Evolutionary conservation across 2,888 invertebrate species (phyloP).

Genomic region (Fragum whitleyi): DNA sequence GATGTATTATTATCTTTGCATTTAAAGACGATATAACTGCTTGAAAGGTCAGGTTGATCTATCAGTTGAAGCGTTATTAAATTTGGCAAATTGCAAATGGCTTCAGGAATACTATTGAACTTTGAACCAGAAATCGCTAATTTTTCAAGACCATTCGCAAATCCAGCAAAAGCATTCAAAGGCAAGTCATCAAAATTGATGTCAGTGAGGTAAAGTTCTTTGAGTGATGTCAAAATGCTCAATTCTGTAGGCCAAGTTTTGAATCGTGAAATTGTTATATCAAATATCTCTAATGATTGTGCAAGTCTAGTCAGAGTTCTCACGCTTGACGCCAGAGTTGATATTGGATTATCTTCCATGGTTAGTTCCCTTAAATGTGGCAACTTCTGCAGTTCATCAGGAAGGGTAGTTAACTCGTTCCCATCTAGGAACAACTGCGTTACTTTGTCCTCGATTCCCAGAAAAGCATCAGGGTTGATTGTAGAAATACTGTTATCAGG

Average conservation of each 20-base stretch:
- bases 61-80: not conserved
- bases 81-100: constrained; percentile 14
- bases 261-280: not conserved
- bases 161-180: not conserved
- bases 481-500: not conserved
- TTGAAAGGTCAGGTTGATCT: not conserved
- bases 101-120: not conserved
- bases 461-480: not conserved
- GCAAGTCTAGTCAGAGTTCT: not conserved
- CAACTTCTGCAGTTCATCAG: not conserved
- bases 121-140: not conserved
- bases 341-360: constrained; percentile 7
- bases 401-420: not conserved
- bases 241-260: constrained; percentile 1
- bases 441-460: not conserved
- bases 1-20: not conserved
- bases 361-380: not conserved
- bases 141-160: not conserved
- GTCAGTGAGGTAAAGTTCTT: not conserved
- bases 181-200: not conserved
- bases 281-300: not conserved
- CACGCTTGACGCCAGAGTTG: not conserved
- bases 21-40: not conserved
- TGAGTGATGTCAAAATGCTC: not conserved
- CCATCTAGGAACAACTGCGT: not conserved